phyloP scores from a whole-genome alignment of 2,797 vertebrate genomes.

The Momotus momota region DNA sequence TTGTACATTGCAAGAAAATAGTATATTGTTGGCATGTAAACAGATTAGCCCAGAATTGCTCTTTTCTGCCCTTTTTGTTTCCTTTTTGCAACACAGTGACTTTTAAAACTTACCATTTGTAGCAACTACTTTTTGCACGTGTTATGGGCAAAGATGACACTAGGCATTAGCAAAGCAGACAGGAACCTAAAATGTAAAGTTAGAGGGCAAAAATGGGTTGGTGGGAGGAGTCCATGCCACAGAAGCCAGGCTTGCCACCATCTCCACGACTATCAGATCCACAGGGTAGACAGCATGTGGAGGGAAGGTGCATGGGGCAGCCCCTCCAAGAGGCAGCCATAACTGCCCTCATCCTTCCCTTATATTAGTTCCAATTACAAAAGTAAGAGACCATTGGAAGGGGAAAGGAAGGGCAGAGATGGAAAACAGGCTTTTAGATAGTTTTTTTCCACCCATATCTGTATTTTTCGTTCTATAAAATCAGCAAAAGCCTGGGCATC shows the following conservation, averaged over 20 bases:
- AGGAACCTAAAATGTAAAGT: not conserved
- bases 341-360: not conserved
- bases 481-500: not conserved
- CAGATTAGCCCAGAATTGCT: not conserved
- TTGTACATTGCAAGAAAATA: not conserved
- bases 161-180: not conserved
- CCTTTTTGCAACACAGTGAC: not conserved
- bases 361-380: not conserved
- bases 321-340: not conserved
- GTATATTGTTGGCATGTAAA: not conserved
- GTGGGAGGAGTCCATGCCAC: not conserved
- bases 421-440: not conserved
- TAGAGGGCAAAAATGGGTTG: not conserved
- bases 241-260: not conserved
- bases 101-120: not conserved
- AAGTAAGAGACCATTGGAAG: not conserved
- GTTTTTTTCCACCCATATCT: not conserved
- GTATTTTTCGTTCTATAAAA: not conserved
- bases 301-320: not conserved
- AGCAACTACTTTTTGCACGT: not conserved
- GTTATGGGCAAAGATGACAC: not conserved
- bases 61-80: not conserved
- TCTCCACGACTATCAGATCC: not conserved
- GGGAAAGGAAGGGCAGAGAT: not conserved
- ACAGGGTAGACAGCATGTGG: not conserved